Conservation (phyloP, 2,888 invertebrate genomes). For the Drepana falcataria region DNA sequence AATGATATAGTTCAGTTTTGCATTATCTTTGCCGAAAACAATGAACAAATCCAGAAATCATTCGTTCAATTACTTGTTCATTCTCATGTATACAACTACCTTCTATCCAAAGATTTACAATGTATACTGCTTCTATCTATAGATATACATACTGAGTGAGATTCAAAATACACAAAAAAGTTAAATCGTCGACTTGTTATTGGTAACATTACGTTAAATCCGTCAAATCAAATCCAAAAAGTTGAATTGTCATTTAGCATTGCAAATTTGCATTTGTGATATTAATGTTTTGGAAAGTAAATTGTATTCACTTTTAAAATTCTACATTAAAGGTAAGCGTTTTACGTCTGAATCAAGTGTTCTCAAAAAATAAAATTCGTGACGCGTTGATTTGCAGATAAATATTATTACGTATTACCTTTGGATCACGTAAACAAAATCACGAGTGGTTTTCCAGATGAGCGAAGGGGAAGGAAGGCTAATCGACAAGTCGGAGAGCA, state of each 20-base stretch:
- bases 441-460: constrained; percentile 59
- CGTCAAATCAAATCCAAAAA: constrained; percentile 43
- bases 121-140: no score
- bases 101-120: no score
- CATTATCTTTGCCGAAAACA: no score
- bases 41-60: no score
- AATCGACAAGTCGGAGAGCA: constrained; percentile 81
- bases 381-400: constrained; percentile 23
- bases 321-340: constrained; percentile 28
- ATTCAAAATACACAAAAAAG: no score
- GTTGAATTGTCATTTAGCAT: constrained; percentile 56
- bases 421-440: constrained; percentile 31
- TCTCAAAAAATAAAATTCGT: not conserved
- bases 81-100: no score
- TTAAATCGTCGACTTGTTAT: no score
- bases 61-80: no score
- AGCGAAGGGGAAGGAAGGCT: constrained; percentile 63
- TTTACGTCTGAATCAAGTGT: no score
- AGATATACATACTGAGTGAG: no score
- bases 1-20: no score
- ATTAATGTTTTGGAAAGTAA: constrained; percentile 21
- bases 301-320: constrained; percentile 16
- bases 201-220: no score
- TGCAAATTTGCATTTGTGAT: constrained; percentile 21
- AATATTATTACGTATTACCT: constrained; percentile 44